Evolutionary conservation across 2,113 vertebrate species (phyloP), one percentile per base, ranked within the genome.

Genomic region (Hyla sarda): DNA sequence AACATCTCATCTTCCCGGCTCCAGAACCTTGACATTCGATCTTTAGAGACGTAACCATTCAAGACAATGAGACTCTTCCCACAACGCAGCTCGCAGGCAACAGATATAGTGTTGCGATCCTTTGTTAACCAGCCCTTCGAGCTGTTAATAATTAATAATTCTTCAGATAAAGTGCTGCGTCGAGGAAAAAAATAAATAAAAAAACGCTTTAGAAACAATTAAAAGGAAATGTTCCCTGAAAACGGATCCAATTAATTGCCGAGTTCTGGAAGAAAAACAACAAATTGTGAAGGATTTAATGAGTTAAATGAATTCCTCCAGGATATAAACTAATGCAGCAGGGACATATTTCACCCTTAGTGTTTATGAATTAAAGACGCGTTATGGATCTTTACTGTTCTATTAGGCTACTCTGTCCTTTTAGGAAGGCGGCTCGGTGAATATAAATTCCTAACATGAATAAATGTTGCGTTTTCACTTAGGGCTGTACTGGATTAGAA

Each of bases 111-210:
- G 47, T 81, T 30, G 65, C 58, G 19, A 62, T 45, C 25, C 78
- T 81, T 62, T 3, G 23, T 81, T 81, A 62, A 65, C 78, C 34
- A 30, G 78, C 78, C 77, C 58, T 81, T 13, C 19, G 78, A 45
- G 56, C 19, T 47, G 58, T 81, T 81, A 81, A 81, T 81, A 81
- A 62, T 81, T 81, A 81, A 81, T 81, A 81, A 80, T 58, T 60
- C 34, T 81, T 62, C 37, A 28, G 78, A 81, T 81, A 81, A 81
- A 81, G 10, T 81, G 78, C 78, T 47, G 77, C 37, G 37, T 30
- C 25, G 34, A 65, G 58, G 37, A 62, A 65, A 62, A n/a, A n/a
- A n/a, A n/a, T n/a, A n/a, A n/a, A n/a, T n/a, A n/a, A n/a, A n/a
- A n/a, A 81, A 80, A 41, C 16, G 34, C 56, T 12, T 65, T 37